Conservation (phyloP, 2,888 invertebrate genomes). For the Meganola albula region DNA sequence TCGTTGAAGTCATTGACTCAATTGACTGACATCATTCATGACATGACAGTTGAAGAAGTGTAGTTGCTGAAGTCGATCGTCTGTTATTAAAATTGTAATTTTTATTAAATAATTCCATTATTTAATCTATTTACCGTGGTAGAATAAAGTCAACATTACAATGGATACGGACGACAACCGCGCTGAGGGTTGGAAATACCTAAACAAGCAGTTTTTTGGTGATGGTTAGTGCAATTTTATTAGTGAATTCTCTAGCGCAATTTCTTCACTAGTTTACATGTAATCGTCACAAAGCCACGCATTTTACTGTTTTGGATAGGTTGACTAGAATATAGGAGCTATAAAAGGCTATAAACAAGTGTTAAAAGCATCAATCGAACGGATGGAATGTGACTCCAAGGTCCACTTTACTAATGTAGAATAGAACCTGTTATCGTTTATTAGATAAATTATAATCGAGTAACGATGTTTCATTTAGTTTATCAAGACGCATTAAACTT, state of each 20-base stretch:
- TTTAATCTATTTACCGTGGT: slow-evolving; percentile 13
- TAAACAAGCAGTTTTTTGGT: slow-evolving; percentile 72
- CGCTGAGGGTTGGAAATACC: slow-evolving; percentile 71
- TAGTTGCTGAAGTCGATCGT: slow-evolving; percentile 21
- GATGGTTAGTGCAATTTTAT: slow-evolving; percentile 56
- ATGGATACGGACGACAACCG: slow-evolving; percentile 65
- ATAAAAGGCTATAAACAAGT: no score
- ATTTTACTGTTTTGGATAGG: no score
- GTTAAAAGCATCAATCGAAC: no score
- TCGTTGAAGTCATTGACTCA: no score
- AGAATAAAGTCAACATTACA: slow-evolving; percentile 15
- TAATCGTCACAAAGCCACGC: slow-evolving; percentile 39
- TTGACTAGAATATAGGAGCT: no score
- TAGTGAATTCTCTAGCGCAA: slow-evolving; percentile 26
- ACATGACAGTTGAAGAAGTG: slow-evolving; percentile 41
- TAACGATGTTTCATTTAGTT: no score
- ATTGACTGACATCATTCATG: slow-evolving; percentile 22
- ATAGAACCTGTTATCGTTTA: no score
- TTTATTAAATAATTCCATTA: slow-evolving; percentile 20
- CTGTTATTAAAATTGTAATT: slow-evolving; percentile 21
- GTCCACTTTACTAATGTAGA: no score
- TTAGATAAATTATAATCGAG: no score
- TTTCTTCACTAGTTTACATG: slow-evolving; percentile 30
- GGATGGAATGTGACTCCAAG: no score
- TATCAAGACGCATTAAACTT: no score